phyloP scores from a whole-genome alignment of 2,888 invertebrate species.

The Archips crataeganus region DNA sequence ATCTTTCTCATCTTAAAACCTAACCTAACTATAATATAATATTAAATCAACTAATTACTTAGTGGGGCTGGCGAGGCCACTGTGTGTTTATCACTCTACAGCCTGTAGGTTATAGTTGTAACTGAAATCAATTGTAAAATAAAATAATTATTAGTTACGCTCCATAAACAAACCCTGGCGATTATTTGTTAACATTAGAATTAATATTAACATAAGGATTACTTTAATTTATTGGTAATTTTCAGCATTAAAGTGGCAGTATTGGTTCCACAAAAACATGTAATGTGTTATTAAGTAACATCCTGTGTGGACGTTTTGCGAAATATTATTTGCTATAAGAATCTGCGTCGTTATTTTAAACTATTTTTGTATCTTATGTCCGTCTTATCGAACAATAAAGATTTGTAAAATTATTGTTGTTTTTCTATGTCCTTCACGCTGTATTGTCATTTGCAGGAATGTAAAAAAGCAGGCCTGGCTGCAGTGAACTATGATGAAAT shows the following conservation, averaged over 20 bases:
- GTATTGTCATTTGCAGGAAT: neutral
- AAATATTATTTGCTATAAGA: conserved; percentile 57
- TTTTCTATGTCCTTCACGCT: conserved; percentile 22
- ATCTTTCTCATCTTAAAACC: conserved; percentile 30
- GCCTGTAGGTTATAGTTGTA: conserved; percentile 23
- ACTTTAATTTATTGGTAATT: conserved; percentile 40
- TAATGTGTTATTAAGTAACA: conserved; percentile 8
- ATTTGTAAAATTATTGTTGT: conserved; percentile 55
- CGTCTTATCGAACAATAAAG: conserved; percentile 73
- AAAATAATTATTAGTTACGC: conserved; percentile 25
- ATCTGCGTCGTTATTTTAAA: conserved; percentile 72
- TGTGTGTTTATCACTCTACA: conserved; percentile 21
- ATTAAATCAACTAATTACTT: conserved; percentile 33
- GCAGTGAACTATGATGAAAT: neutral
- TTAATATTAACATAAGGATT: conserved; percentile 40
- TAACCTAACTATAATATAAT: conserved; percentile 22
- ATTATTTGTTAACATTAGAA: conserved; percentile 40
- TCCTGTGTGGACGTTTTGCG: conserved; percentile 44
- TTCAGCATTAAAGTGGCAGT: conserved; percentile 35
- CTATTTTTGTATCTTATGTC: conserved; percentile 81
- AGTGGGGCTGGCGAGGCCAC: conserved; percentile 15
- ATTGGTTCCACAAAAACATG: conserved; percentile 24
- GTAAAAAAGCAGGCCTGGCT: neutral
- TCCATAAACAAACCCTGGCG: conserved; percentile 38
- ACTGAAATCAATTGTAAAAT: conserved; percentile 26